A percentile compares a stretch with the other conserved stretches of the same genome.
phyloP scores from a whole-genome alignment of 23 tunicate genomes.

The Clavelina lepadiformis region DNA sequence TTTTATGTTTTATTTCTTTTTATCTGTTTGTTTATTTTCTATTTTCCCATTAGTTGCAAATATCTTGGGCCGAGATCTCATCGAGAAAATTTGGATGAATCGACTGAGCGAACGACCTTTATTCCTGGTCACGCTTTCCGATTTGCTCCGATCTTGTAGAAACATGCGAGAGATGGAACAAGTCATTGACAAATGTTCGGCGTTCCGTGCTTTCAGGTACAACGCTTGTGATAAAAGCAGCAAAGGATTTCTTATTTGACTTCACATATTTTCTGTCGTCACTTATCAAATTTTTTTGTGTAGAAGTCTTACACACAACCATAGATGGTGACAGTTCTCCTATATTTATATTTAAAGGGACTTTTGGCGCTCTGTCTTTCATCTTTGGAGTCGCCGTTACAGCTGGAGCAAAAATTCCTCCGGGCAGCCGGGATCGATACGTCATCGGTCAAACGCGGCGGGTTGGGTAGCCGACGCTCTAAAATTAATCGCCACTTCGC shows the following conservation, averaged over 20 bases:
- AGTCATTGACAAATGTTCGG: slow-evolving; percentile 62
- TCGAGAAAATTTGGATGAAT: slow-evolving; percentile 53
- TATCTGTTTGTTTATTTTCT: not conserved
- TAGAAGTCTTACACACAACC: no score
- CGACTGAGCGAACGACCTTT: slow-evolving; percentile 64
- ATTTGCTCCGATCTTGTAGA: slow-evolving; percentile 35
- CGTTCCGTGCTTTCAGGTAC: slow-evolving; percentile 63
- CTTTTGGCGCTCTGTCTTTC: slow-evolving; percentile 59
- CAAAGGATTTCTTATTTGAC: no score
- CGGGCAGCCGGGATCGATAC: slow-evolving; percentile 78
- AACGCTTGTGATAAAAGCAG: no score
- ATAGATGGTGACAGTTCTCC: no score
- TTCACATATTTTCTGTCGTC: no score
- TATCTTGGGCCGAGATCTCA: not conserved
- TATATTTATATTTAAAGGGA: slow-evolving; percentile 28
- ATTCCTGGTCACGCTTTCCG: slow-evolving; percentile 32
- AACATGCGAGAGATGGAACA: slow-evolving; percentile 36
- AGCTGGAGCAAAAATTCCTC: slow-evolving; percentile 78
- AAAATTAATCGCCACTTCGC: slow-evolving; percentile 44
- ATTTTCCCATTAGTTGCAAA: no score
- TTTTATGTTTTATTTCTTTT: not conserved
- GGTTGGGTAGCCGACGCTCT: slow-evolving; percentile 86
- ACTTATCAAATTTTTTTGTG: no score
- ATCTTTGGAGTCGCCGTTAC: slow-evolving; percentile 55
- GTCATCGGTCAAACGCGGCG: slow-evolving; percentile 18